Percentiles rank a stretch among this genome's conserved stretches.
phyloP scores from a whole-genome alignment of 2,113 vertebrate genomes.

The Synodontis membranacea region DNA sequence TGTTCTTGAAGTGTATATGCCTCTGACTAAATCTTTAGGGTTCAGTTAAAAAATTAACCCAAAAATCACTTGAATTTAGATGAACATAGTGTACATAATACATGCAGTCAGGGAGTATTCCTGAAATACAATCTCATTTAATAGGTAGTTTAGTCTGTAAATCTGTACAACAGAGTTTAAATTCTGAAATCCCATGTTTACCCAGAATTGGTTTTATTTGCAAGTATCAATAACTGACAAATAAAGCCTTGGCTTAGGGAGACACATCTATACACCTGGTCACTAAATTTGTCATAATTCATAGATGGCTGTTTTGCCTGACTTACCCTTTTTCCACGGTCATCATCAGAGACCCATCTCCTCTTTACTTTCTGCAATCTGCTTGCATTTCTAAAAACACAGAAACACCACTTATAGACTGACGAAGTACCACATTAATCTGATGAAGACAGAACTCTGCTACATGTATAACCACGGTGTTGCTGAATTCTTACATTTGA shows the following conservation, averaged over 20 bases:
- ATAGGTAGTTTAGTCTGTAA: background rate
- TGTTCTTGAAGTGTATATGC: background rate
- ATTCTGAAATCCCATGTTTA: background rate
- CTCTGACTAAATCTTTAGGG: too few species aligned
- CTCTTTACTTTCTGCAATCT: constrained; percentile 97
- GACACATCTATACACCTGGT: background rate
- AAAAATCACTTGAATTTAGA: background rate
- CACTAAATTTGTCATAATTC: background rate
- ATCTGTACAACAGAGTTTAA: background rate
- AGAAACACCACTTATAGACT: constrained; percentile 20
- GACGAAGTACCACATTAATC: background rate
- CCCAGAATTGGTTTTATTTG: background rate
- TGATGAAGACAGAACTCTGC: background rate
- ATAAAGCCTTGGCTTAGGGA: background rate
- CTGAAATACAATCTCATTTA: background rate
- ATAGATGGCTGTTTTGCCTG: too few species aligned
- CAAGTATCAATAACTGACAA: background rate
- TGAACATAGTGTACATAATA: too few species aligned
- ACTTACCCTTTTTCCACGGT: constrained; percentile 76
- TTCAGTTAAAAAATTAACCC: background rate
- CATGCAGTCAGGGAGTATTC: background rate
- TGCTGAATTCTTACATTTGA: background rate
- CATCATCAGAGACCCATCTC: constrained; percentile 93
- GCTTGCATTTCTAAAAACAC: constrained; percentile 92
- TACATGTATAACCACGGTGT: background rate